A percentile compares a stretch with the other conserved stretches of the same genome.
Evolutionary conservation across 2,797 vertebrate genomes (phyloP).

Genomic region (Kryptopterus vitreolus): DNA sequence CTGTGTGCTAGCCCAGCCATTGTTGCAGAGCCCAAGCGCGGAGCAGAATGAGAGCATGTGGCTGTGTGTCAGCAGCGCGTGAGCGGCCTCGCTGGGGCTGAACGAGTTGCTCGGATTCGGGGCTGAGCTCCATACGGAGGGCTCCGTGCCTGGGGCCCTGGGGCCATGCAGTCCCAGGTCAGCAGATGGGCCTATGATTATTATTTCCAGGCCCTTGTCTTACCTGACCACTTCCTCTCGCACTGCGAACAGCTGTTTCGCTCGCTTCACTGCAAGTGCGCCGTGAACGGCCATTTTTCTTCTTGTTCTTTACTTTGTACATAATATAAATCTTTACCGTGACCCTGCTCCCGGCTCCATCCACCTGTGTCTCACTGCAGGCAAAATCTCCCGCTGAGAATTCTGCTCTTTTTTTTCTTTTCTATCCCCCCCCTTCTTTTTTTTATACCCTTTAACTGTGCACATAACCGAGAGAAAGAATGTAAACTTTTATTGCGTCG

Average conservation of each 20-base stretch:
- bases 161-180: conserved; percentile 90
- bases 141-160: conserved; percentile 83
- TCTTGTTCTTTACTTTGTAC: conserved; percentile 88
- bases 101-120: conserved; percentile 70
- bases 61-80: conserved; percentile 81
- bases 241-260: conserved; percentile 95
- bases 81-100: conserved; percentile 72
- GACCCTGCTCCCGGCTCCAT: conserved; percentile 88
- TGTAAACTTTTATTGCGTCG: conserved; percentile 38
- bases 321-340: conserved; percentile 95
- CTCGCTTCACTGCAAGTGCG: conserved; percentile 87
- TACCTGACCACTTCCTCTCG: conserved; percentile 93
- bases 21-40: conserved; percentile 51
- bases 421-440: conserved; percentile 4
- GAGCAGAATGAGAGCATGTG: conserved; percentile 76
- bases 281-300: conserved; percentile 89
- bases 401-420: conserved; percentile 53
- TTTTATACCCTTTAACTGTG: conserved; percentile 58
- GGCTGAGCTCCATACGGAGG: conserved; percentile 86
- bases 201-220: conserved; percentile 89
- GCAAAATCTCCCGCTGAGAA: conserved; percentile 79
- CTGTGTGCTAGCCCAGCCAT: conserved; percentile 25
- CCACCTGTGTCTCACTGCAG: conserved; percentile 94
- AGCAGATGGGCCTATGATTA: conserved; percentile 97
- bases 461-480: conserved; percentile 38